Conservation (phyloP, 2,113 vertebrate genomes). For the Hemichromis elongatus region DNA sequence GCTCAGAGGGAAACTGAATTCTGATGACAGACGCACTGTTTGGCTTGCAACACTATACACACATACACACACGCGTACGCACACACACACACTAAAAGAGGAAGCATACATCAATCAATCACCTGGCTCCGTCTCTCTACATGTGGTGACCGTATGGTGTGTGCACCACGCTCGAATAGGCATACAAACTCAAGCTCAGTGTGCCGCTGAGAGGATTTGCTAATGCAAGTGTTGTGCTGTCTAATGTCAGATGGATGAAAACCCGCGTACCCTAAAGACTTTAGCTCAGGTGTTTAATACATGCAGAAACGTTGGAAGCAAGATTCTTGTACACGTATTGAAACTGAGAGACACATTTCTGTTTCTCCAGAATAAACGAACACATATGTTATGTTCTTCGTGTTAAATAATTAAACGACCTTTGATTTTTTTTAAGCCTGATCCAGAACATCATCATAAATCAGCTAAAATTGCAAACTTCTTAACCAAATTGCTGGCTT, state of each 20-base stretch:
- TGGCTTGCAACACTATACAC: slow-evolving; percentile 72
- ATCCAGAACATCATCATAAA: background rate
- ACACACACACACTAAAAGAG: background rate
- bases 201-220: slow-evolving; percentile 5
- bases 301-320: slow-evolving; percentile 6
- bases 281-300: slow-evolving; percentile 46
- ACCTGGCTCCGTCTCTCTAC: slow-evolving; percentile 66
- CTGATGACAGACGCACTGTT: slow-evolving; percentile 76
- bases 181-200: background rate
- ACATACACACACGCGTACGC: background rate
- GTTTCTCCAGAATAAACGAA: background rate
- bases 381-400: background rate
- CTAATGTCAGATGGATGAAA: slow-evolving; percentile 21
- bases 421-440: background rate
- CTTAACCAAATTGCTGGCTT: rapidly evolving
- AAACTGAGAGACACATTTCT: background rate
- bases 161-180: background rate
- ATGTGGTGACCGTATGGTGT: slow-evolving; percentile 68
- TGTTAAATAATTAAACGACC: background rate
- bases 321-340: background rate
- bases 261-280: slow-evolving; percentile 29
- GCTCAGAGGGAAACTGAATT: slow-evolving; percentile 64
- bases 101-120: slow-evolving; percentile 71
- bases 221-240: slow-evolving; percentile 19
- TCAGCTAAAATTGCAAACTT: background rate